Percentiles rank a stretch among this genome's conserved stretches.
phyloP scores from a whole-genome alignment of 2,888 invertebrate species.

The Cosmopolites sordidus region DNA sequence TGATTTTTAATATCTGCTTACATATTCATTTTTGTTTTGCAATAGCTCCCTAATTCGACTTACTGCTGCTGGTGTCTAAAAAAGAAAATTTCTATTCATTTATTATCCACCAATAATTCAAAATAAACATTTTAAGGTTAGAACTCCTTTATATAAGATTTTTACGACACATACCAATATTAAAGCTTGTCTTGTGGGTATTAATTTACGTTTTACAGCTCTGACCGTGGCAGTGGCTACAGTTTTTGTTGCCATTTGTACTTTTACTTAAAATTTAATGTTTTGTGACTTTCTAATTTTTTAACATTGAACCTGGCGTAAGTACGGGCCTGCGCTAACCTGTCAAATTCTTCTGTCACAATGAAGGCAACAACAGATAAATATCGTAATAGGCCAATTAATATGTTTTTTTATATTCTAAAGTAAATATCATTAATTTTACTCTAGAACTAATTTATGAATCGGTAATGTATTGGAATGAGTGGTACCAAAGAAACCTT shows the following conservation, averaged over 20 bases:
- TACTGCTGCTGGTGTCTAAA: constrained; percentile 78
- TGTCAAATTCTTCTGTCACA: neutral
- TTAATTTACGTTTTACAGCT: constrained; percentile 73
- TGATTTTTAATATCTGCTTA: constrained; percentile 46
- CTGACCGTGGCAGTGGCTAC: constrained; percentile 85
- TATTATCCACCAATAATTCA: neutral
- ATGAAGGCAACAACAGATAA: too few species aligned
- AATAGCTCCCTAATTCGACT: constrained; percentile 78
- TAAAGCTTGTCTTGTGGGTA: constrained; percentile 82
- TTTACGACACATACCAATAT: constrained; percentile 52
- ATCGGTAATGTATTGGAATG: too few species aligned
- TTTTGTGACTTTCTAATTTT: neutral
- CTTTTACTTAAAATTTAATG: constrained; percentile 5
- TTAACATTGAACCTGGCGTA: constrained; percentile 9
- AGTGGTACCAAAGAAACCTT: too few species aligned
- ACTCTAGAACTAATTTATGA: too few species aligned
- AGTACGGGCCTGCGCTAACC: constrained; percentile 1
- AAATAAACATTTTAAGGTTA: constrained; percentile 29
- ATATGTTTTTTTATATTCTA: too few species aligned
- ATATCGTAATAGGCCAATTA: too few species aligned
- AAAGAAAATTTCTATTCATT: constrained; percentile 29
- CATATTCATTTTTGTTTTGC: constrained; percentile 66
- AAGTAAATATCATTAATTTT: too few species aligned
- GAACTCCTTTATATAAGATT: constrained; percentile 14
- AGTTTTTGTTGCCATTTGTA: constrained; percentile 67